A percentile compares a stretch with the other conserved stretches of the same genome.
Evolutionary conservation across 2,113 vertebrate species (phyloP).

Genomic region (Steatornis caripensis): DNA sequence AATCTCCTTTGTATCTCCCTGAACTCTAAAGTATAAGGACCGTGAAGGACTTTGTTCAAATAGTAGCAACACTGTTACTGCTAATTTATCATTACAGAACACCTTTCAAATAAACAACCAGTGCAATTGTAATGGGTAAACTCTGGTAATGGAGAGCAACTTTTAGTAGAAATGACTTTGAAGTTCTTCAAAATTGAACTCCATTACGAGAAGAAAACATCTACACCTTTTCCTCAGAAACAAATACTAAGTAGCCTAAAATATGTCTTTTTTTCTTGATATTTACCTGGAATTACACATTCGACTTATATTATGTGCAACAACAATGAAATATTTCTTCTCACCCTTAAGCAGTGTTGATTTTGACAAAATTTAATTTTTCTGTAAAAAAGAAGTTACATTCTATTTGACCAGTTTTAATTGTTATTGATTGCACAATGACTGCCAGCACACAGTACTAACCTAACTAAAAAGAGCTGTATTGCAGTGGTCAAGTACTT

Average conservation of each 20-base stretch:
- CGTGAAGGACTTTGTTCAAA: neutral
- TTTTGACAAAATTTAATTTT: neutral
- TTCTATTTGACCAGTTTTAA: neutral
- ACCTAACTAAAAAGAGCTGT: neutral
- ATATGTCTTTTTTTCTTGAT: neutral
- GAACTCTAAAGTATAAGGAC: neutral
- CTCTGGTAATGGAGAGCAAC: neutral
- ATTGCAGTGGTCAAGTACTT: neutral
- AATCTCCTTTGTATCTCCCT: neutral
- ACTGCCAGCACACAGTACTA: neutral
- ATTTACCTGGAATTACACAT: neutral
- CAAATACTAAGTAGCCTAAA: neutral
- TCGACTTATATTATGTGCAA: neutral
- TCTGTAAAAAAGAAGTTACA: neutral
- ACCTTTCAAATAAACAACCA: neutral
- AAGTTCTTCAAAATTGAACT: neutral
- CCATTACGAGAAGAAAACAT: neutral
- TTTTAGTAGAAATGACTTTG: neutral
- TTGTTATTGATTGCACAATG: neutral
- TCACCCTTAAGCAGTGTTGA: neutral
- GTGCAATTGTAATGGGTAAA: neutral
- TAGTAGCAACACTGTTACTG: neutral
- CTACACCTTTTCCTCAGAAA: neutral
- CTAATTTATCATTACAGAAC: neutral
- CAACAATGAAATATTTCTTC: neutral